Evolutionary conservation across 2,797 vertebrate species (phyloP).

Genomic region (Mergus octosetaceus): DNA sequence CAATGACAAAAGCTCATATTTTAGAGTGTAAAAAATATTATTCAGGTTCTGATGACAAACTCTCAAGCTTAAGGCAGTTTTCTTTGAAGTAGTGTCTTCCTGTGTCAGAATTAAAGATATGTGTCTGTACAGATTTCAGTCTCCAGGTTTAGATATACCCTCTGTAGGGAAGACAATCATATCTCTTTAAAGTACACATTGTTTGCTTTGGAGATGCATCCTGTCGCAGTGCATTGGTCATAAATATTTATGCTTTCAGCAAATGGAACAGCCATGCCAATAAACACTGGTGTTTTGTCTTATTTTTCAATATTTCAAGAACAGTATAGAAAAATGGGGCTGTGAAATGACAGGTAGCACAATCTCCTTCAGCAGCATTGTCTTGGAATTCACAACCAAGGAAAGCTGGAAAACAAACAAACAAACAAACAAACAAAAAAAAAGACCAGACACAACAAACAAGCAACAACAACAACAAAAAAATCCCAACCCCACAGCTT

Average conservation of each 20-base stretch:
- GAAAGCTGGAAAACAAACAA: neutral
- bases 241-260: constrained; percentile 48
- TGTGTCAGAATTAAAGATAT: neutral
- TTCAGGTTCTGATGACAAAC: neutral
- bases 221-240: neutral
- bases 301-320: constrained; percentile 44
- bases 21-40: neutral
- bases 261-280: neutral
- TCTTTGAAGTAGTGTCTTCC: neutral
- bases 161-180: neutral
- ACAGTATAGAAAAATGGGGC: neutral
- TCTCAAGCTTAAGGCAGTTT: neutral
- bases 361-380: neutral
- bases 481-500: no score
- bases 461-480: no score
- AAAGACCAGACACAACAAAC: no score
- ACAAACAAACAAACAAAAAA: no score
- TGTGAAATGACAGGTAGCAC: neutral
- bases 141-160: neutral
- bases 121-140: neutral
- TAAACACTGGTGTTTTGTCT: neutral
- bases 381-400: neutral
- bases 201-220: neutral
- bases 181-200: neutral
- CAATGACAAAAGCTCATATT: neutral